Evolutionary conservation across 2,797 vertebrate genomes (phyloP), one percentile per base, ranked within the genome.

Genomic region (Gymnopithys bicolor): DNA sequence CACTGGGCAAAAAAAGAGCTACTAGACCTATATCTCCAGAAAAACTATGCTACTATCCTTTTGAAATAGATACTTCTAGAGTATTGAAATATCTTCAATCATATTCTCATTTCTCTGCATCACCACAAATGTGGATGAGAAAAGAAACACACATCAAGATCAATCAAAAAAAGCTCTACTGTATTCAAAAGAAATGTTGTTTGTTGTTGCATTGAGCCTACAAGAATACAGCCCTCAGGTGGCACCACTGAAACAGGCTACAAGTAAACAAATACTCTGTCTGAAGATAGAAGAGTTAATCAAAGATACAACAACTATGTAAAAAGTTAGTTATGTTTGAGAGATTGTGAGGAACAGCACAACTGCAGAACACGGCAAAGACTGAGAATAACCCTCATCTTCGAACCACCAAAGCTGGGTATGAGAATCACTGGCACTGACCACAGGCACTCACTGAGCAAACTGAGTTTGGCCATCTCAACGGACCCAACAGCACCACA

Each of bases 211-310:
- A 30, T 4, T 41, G 48, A 25, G 17, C n/a, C 35, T 43, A 7
- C 24, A 85, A 55, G 28, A 77, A 56, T 0, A 0, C 7, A 30
- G 62, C 30, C 23, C 13, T 6, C 0, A 0, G 27, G 18, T 14
- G 45, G n/a, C 45, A 51, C 8, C 48, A n/a, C n/a, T n/a, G 48
- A 84, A 82, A 33, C 7, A 79, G 32, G 46, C 18, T 30, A 32
- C 37, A 84, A 58, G 19, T 16, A 75, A 69, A 70, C 0, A 78
- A 69, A 33, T 24, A 43, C 6, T 62, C 1, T 59, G 13, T 63
- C 39, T 63, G 25, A 67, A 82, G 43, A 48, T 19, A 69, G 55
- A 71, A 1, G 5, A 76, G 25, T 76, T 74, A 56, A 48, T 73
- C 18, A 12, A 27, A 33, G 2, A 4, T 17, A 48, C 9, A 45